Conservation (phyloP, 2,113 vertebrate genomes). For the Ovibos moschatus region DNA sequence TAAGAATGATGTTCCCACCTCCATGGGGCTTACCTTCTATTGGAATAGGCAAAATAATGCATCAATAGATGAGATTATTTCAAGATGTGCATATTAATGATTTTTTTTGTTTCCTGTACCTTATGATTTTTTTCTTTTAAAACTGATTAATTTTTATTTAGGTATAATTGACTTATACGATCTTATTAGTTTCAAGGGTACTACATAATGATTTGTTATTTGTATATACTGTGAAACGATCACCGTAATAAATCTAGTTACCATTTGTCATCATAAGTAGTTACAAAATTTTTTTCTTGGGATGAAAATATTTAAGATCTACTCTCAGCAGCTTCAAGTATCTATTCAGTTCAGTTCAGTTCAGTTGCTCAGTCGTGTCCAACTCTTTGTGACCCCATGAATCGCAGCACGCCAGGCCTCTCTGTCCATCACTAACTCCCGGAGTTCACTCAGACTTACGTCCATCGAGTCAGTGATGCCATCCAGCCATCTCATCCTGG, state of each 20-base stretch:
- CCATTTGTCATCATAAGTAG: not conserved
- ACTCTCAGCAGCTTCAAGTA: not conserved
- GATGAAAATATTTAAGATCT: not conserved
- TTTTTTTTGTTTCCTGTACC: not conserved
- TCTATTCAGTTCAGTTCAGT: too few relatives aligned
- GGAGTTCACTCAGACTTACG: too few relatives aligned
- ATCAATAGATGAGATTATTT: not conserved
- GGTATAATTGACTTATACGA: not conserved
- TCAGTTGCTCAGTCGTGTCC: too few relatives aligned
- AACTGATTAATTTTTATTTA: not conserved
- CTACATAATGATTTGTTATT: not conserved
- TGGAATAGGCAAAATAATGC: not conserved
- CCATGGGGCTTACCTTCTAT: not conserved
- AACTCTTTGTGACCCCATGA: too few relatives aligned
- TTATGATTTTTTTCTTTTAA: not conserved
- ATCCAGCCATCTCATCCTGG: too few relatives aligned
- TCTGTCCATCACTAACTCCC: too few relatives aligned
- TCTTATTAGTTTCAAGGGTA: not conserved
- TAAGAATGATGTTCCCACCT: not conserved
- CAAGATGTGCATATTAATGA: not conserved
- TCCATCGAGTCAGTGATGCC: accelerated
- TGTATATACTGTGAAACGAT: not conserved
- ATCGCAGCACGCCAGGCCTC: too few relatives aligned
- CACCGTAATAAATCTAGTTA: not conserved
- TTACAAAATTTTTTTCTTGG: not conserved